These are phyloP conservation scores for Clangula hyemalis DNA, from an alignment of 2,797 vertebrate species.

Conservation along the genomic window DNA sequence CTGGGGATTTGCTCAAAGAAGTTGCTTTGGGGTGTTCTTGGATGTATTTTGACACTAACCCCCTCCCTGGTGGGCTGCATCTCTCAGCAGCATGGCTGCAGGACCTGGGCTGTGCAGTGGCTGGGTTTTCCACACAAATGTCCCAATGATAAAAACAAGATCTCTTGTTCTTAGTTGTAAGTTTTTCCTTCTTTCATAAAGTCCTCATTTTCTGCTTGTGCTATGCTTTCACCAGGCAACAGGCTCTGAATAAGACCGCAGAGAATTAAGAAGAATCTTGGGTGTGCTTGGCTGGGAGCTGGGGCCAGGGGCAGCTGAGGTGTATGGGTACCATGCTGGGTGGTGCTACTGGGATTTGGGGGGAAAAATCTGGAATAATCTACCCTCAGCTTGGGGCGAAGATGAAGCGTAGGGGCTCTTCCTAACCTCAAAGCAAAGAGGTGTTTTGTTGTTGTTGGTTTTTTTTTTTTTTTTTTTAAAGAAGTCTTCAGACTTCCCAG, in stretches of 20 bases:
- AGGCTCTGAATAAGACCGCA: background rate
- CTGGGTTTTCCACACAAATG: background rate
- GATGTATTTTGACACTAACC: background rate
- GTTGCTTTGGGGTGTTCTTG: background rate
- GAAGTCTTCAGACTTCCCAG: too few relatives aligned
- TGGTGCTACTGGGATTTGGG: background rate
- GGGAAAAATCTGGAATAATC: background rate
- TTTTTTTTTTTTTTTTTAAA: too few relatives aligned
- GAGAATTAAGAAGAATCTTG: background rate
- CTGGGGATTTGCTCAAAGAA: background rate
- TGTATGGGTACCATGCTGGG: background rate
- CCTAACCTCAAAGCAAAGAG: too few relatives aligned
- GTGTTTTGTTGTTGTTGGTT: too few relatives aligned
- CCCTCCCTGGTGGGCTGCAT: background rate
- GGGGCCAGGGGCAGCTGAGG: background rate
- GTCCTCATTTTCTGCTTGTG: rapidly evolving
- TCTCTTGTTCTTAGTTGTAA: background rate
- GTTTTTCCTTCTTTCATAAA: background rate
- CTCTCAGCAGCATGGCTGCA: background rate
- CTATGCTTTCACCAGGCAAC: background rate
- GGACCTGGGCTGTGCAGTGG: background rate
- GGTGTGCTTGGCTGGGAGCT: background rate
- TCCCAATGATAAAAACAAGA: background rate
- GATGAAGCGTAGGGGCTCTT: too few relatives aligned
- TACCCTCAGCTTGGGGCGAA: too few relatives aligned